Base-by-base conservation (phyloP, 35 echinoderm and acorn worm genomes). In the Apostichopus japonicus region DNA sequence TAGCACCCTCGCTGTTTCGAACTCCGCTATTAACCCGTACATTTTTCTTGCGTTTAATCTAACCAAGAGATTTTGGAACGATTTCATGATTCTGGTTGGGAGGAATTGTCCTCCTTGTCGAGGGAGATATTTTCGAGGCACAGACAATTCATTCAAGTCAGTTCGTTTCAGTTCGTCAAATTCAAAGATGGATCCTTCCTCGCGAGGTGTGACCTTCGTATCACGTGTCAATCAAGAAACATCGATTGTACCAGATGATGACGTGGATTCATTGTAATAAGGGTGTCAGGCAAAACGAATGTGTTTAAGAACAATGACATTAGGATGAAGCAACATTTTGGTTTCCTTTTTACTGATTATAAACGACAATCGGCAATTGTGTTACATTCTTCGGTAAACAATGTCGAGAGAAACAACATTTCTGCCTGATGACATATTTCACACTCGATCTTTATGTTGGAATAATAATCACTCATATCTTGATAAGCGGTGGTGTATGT, bases 151-250 rank as follows among this genome's bases (percentile, higher is more conserved):
- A 4, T 96, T 94, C 77, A 89, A 65, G 51, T 96, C 95, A 33
- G 96, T 97, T 24, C 89, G 92, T 77, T 97, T 97, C 79, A 95
- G 93, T 57, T 97, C 96, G n/a, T 97, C 96, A 15, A 97, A 97
- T 86, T 97, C 96, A 16, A 77, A 53, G 22, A 24, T 79, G 7
- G 71, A 91, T 17, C 90, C 16, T 6, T 79, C 90, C 7, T 91
- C 90, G n/a, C 33, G 90, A 23, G 90, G 76, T n/a, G 90, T 91
- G 53, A 91, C 90, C 5, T 61, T 91, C 24, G 90, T 91, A 7
- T 77, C 90, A 22, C 77, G 72, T 7, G 90, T 91, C 11, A 91
- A 77, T 25, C 90, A 79, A 3, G 72, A 91, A 25, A 78, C 71
- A 1, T 23, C 90, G 2, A 67, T 79, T 55, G 14, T 67, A 15